Evolutionary conservation across 2,797 vertebrate genomes (phyloP), one percentile per base, ranked within the genome.

Genomic region (Dipus sagitta): DNA sequence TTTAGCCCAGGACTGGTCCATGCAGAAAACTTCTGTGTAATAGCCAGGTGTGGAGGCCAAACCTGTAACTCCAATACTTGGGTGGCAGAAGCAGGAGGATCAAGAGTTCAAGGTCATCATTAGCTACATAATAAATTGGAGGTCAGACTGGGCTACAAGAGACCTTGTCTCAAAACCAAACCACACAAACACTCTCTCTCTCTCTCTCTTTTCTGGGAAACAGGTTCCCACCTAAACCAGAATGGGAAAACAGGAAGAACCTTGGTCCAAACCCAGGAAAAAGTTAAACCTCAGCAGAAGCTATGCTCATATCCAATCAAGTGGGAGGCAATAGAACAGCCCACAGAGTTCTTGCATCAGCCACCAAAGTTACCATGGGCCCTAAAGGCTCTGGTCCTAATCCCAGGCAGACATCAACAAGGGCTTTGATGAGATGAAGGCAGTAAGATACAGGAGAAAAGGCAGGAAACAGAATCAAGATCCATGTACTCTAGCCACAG

Each of bases 301-400:
- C n/a, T n/a, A 9, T 64, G 30, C 67, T 88, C 67, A 12, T 75
- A 32, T 74, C 78, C 34, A 38, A 83, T n/a, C 60, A 70, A 81
- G 26, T 1, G 3, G 32, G 34, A 88, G 47, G 64, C 17, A 4
- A n/a, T 1, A 54, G 82, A 34, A 23, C 0, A 2, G 82, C 7
- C 54, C 70, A 52, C 10, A 15, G 65, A 32, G 21, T 28, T 64
- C 91, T 86, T 90, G 21, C 68, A 75, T 84, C 89, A 67, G 88
- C 78, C 64, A 58, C 64, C 68, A 23, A 15, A 0, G 0, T 54
- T 58, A 0, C 5, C 13, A 0, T 11, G 2, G 34, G 58, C 64
- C 62, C 47, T 18, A 0, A 34, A 92, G 88, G 32, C 84, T 32
- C 74, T 24, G 86, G 21, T 21, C 72, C 68, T 26, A 6, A 6